Conservation (phyloP, 2,113 vertebrate species). For the Chaenocephalus aceratus region DNA sequence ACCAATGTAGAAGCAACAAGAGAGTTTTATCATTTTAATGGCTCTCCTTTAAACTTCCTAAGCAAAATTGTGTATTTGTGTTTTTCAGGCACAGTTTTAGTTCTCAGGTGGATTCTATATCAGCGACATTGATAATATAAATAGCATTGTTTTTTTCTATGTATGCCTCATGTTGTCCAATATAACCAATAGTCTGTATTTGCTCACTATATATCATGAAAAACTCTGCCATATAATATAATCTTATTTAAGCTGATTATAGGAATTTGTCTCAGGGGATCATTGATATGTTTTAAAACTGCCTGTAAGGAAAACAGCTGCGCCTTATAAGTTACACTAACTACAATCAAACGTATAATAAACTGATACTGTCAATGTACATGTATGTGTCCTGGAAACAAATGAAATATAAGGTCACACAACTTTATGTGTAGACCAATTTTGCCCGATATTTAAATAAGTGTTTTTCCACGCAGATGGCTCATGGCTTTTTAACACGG, state of each 20-base stretch:
- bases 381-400: background rate
- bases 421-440: background rate
- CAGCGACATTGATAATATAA: background rate
- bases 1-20: slow-evolving; percentile 9
- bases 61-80: background rate
- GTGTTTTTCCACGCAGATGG: slow-evolving; percentile 46
- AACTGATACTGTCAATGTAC: background rate
- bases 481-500: slow-evolving; percentile 25
- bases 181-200: background rate
- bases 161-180: background rate
- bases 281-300: slow-evolving; percentile 3
- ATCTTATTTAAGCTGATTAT: background rate
- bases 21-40: slow-evolving; percentile 14
- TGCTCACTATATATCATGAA: background rate
- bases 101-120: background rate
- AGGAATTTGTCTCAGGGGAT: background rate
- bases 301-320: background rate
- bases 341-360: background rate
- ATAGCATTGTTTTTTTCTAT: background rate
- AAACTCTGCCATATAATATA: background rate
- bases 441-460: slow-evolving; percentile 15
- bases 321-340: background rate
- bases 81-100: background rate
- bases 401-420: background rate
- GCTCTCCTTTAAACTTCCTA: slow-evolving; percentile 5